Base-by-base conservation (phyloP, 2,113 vertebrate species). In the Turnix velox region DNA sequence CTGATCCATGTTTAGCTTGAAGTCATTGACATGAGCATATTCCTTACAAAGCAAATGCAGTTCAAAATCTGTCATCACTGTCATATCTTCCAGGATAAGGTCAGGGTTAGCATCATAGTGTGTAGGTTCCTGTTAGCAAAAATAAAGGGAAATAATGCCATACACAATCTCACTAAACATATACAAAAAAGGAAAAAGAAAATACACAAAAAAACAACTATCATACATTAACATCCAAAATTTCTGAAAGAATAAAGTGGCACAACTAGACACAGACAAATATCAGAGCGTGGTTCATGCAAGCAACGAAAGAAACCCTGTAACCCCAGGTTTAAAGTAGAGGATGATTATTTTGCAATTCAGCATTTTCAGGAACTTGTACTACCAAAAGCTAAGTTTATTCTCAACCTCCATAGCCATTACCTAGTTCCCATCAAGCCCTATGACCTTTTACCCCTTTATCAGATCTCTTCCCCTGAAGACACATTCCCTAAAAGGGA, bases 61-160 rank as follows among this genome's bases (percentile, higher is more conserved):
- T 91, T 99, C 99, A 96, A 99, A 99, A 97, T 99, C 99, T 63
- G 99, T 99, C 99, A 99, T 99, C 78, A 99, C 98, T 85, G 98
- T 98, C 99, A 99, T 99, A 95, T 99, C 99, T 97, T 99, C 99
- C 90, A 98, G 98, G 94, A 99, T 99, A 73, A 99, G 97, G 87
- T 97, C 98, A 52, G 99, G 97, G 37, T 99, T 97, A 18, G 99
- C 99, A 84, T 99, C 98, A 91, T 96, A 94, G 96, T 99, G 99
- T 28, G 98, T 99, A 55, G 99, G 98, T 86, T 99, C 99, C 99
- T 99, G 84, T 86, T 92, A 95, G 91, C 39, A 95, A 92, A 97
- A 90, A 81, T 11, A 5, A 94, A 76, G 43, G 43, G 15, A 80
- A 90, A 79, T 25, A 51, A 93, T 75, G 54, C 24, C 90, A 48